Conservation (phyloP, 2,888 invertebrate genomes). For the Meteorus cinctellus region DNA sequence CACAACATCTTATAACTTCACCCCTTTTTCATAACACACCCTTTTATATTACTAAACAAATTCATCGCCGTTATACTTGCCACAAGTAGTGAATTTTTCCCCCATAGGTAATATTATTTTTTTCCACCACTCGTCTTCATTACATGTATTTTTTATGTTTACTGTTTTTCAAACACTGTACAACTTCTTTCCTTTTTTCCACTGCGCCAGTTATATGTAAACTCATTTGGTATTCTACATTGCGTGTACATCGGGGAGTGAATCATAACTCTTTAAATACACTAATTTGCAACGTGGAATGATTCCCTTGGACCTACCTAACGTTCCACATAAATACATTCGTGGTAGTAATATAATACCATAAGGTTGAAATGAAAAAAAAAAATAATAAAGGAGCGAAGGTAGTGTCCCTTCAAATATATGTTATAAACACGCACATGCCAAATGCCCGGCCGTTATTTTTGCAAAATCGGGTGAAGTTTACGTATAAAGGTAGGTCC, state of each 20-base stretch:
- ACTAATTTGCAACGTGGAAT: conserved; percentile 13
- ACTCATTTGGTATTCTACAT: conserved; percentile 27
- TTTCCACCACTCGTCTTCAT: conserved; percentile 11
- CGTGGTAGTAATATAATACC: conserved; percentile 22
- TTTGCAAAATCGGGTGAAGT: conserved; percentile 18
- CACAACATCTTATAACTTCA: conserved; percentile 51
- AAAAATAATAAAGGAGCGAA: conserved; percentile 10
- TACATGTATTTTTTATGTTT: conserved; percentile 20
- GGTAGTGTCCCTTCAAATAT: conserved; percentile 19
- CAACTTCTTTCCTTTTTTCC: neutral
- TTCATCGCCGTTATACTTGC: conserved; percentile 37
- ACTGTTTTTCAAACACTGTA: neutral
- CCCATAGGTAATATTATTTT: conserved; percentile 4
- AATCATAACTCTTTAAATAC: conserved; percentile 22
- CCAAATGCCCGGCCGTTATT: neutral
- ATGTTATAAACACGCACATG: conserved; percentile 21
- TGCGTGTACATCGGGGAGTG: conserved; percentile 22
- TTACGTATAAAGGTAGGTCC: conserved; percentile 7
- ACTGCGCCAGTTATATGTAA: neutral
- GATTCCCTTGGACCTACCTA: conserved; percentile 29
- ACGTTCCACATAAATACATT: conserved; percentile 8
- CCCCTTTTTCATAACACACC: conserved; percentile 47
- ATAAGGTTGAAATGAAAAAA: conserved; percentile 20
- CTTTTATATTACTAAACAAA: conserved; percentile 28
- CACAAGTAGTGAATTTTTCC: conserved; percentile 9